phyloP scores from a whole-genome alignment of 2,888 invertebrate genomes.

The Therioaphis trifolii region DNA sequence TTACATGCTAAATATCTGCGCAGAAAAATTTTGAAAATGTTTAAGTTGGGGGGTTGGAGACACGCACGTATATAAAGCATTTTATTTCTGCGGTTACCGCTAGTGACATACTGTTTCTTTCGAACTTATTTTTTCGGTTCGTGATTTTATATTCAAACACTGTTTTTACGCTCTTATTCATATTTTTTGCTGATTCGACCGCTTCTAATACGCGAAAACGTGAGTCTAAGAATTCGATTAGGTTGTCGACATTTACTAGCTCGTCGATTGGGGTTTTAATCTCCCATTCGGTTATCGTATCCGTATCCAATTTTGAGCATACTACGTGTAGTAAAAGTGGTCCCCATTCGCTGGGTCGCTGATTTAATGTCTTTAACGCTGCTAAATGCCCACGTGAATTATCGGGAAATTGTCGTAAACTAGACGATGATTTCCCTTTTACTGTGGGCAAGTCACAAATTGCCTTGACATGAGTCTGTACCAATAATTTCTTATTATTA shows the following conservation, averaged over 20 bases:
- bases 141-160: not conserved
- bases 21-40: too few relatives aligned
- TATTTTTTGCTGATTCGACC: not conserved
- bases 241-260: not conserved
- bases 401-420: not conserved
- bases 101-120: not conserved
- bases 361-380: too few relatives aligned
- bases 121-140: not conserved
- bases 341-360: not conserved
- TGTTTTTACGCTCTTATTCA: not conserved
- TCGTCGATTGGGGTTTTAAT: not conserved
- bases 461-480: not conserved
- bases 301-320: not conserved
- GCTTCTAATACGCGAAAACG: not conserved
- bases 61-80: constrained; percentile 1
- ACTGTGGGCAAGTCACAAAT: not conserved
- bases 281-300: not conserved
- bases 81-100: not conserved
- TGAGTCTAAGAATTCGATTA: not conserved
- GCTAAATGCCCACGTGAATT: not conserved
- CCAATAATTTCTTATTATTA: not conserved
- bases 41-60: too few relatives aligned
- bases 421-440: not conserved
- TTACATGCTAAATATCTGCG: too few relatives aligned
- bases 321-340: not conserved